Conservation (phyloP, 2,113 vertebrate genomes). For the Phasianus colchicus region DNA sequence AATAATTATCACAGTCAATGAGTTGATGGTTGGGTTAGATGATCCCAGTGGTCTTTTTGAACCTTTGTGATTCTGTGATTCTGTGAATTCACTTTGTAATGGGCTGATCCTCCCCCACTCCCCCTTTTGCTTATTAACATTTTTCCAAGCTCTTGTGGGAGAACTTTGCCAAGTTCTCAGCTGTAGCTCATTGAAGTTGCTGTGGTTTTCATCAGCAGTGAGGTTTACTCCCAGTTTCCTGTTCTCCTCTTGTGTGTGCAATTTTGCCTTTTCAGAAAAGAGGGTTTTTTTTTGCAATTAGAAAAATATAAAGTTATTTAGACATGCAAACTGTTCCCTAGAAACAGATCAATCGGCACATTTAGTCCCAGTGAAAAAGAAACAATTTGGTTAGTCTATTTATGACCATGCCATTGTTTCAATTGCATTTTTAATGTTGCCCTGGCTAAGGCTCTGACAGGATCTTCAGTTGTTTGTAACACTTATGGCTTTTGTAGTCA, state of each 20-base stretch:
- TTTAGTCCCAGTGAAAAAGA: neutral
- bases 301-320: neutral
- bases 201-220: slow-evolving; percentile 8
- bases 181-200: slow-evolving; percentile 35
- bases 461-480: neutral
- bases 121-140: slow-evolving; percentile 25
- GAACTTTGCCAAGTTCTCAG: slow-evolving; percentile 60
- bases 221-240: neutral
- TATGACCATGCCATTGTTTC: neutral
- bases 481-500: neutral
- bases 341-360: neutral
- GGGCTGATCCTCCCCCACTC: neutral
- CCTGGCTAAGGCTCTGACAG: neutral
- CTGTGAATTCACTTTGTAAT: slow-evolving; percentile 29
- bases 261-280: neutral
- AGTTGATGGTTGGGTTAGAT: too few relatives aligned
- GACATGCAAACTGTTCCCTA: neutral
- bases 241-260: neutral
- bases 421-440: slow-evolving; percentile 1
- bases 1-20: slow-evolving; percentile 49
- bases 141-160: slow-evolving; percentile 22
- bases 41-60: too few relatives aligned
- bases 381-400: neutral
- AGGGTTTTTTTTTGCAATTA: neutral
- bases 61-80: too few relatives aligned